Base-by-base conservation (phyloP, 1,140 invertebrate genomes). In the Anadara kagoshimensis region DNA sequence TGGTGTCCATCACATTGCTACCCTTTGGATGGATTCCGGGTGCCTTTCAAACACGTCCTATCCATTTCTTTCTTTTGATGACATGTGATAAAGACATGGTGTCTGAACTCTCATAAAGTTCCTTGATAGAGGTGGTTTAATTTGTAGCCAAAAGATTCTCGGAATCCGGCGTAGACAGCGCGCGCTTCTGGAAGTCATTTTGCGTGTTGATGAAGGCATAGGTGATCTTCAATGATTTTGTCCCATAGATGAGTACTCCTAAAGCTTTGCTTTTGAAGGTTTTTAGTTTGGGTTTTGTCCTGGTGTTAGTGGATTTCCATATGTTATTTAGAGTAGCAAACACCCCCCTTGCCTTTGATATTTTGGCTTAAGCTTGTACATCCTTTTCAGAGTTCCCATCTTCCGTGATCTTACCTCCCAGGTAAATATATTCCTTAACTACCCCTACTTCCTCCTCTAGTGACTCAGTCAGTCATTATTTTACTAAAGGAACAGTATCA, bases 201-300 rank as follows among this genome's bases (percentile, higher is more conserved):
- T 65, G 54, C 22, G 57, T 65, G 51, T 57, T 26, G 12, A 16
- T 20, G 24, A 65, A 57, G 24, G 53, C 14, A 43, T 44, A 18
- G 10, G 62, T 72, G 5, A 41, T 58, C 26, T 65, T 65, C 49
- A 49, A 44, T 11, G 44, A 51, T n/a, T 65, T 22, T n/a, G 62
- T 10, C 5, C 72, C 73, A 67, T 78, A 78, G 18, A 69, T 36
- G 5, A 78, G 62, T 22, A 70, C 61, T 14, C 24, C 44, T 29
- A 61, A 20, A 18, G 71, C 56, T 26, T 75, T 75, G 51, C 53
- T 65, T 12, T 75, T 78, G 54, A 70, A 75, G 36, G 75, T 41
- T 20, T 66, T 54, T 7, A 78, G 22, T 47, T 70, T 75, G 18
- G 66, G 75, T 12, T 54, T 14, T 24, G 47, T 54, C 14, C 14